Evolutionary conservation across 2,888 invertebrate genomes (phyloP).

Genomic region (Caradrina clavipalpis): DNA sequence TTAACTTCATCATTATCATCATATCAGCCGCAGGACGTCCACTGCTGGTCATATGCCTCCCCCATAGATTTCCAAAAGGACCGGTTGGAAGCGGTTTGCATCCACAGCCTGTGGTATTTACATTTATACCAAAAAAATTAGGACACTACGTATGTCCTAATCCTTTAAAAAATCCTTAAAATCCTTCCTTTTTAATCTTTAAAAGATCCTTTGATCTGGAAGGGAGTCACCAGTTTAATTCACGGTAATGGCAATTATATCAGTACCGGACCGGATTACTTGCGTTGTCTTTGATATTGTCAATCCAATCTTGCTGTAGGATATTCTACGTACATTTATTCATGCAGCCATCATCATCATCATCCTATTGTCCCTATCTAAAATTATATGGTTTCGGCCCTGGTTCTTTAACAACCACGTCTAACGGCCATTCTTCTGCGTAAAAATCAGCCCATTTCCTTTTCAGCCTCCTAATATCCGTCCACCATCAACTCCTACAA

Average conservation of each 20-base stretch:
- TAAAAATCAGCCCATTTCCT: not conserved
- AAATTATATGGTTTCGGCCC: too few relatives aligned
- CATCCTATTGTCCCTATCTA: not conserved
- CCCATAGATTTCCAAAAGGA: too few relatives aligned
- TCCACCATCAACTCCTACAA: not conserved
- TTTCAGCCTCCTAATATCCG: not conserved
- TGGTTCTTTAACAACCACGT: too few relatives aligned
- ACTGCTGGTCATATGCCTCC: too few relatives aligned
- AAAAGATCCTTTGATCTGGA: not conserved
- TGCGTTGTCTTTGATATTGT: not conserved
- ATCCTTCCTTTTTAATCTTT: too few relatives aligned
- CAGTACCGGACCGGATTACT: not conserved
- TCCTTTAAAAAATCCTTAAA: too few relatives aligned
- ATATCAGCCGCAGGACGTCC: too few relatives aligned
- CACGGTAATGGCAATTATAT: not conserved
- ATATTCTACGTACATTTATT: not conserved
- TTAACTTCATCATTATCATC: too few relatives aligned
- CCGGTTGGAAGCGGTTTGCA: too few relatives aligned
- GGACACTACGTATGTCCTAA: too few relatives aligned
- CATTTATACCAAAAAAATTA: too few relatives aligned
- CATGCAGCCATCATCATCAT: not conserved
- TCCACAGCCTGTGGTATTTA: too few relatives aligned
- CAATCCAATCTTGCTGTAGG: not conserved
- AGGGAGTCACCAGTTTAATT: not conserved
- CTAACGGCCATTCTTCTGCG: not conserved